Base-by-base conservation (phyloP, 2,888 invertebrate genomes). In the Siphonodentalium dalli region DNA sequence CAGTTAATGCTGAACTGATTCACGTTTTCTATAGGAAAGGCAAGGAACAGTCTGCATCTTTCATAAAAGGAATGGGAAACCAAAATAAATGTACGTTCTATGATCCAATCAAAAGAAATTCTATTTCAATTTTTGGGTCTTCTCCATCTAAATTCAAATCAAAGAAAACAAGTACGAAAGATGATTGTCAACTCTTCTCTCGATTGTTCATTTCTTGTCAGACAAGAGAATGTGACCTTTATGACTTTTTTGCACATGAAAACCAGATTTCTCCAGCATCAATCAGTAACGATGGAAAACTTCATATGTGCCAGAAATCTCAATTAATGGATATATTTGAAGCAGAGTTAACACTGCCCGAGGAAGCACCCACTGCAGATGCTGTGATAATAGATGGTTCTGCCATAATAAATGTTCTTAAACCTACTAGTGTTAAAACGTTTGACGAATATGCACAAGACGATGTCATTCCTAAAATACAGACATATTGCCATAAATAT, bases 341-440 rank as follows among this genome's bases (percentile, higher is more conserved):
- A 37, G 26, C 37, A n/a, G 15, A 38, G 26, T 47, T 48, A 41
- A 35, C 31, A 6, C 7, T 40, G n/a, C n/a, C n/a, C n/a, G n/a
- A n/a, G n/a, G n/a, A n/a, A 9, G 46, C 46, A 47, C 50, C 54
- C 50, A 33, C 40, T 24, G 26, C 37, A 35, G 55, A 56, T 29
- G 15, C 33, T 11, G 46, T 58, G 29, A 56, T 58, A 42, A 46
- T 58, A 29, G 46, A 57, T 50, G 52, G 55, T 24, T 49, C 46
- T 45, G 49, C 52, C 24, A 41, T 58, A 1, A 51, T 58, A 28
- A 58, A 57, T 48, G n/a, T 51, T 18, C 9, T 41, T 34, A 33
- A 41, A 33, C 55, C 41, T 40, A 34, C 31, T 26, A 39, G 26
- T 13, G 34, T 51, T 46, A 58, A 58, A 38, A 46, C 44, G 39